Conservation (phyloP, 2,888 invertebrate genomes). For the Alitta virens region DNA sequence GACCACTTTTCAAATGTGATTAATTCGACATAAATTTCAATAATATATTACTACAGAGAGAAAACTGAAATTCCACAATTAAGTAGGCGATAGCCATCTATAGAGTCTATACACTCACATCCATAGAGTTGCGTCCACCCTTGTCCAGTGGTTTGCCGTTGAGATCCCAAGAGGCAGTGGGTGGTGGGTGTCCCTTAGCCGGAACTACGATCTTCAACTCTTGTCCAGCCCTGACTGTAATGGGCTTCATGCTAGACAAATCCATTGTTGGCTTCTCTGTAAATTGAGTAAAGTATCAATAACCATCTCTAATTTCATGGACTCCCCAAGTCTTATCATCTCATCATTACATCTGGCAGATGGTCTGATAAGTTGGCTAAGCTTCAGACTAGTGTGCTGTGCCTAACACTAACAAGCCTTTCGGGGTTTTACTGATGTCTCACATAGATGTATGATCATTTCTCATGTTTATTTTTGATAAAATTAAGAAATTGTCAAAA, state of each 20-base stretch:
- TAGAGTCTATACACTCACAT: conserved; percentile 38
- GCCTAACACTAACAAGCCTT: no score
- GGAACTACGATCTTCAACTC: conserved; percentile 96
- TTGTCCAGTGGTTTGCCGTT: conserved; percentile 57
- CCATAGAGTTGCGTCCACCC: conserved; percentile 38
- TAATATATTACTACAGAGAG: no score
- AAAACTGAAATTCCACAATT: no score
- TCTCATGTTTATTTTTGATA: not conserved
- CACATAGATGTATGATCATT: not conserved
- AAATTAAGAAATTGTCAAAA: not conserved
- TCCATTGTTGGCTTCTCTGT: conserved; percentile 95
- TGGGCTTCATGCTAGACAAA: conserved; percentile 87
- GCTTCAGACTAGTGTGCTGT: no score
- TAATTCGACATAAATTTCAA: no score
- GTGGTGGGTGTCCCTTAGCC: conserved; percentile 89
- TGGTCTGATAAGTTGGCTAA: no score
- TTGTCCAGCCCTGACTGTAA: conserved; percentile 95
- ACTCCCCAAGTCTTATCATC: no score
- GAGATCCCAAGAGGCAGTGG: conserved; percentile 81
- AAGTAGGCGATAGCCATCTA: no score
- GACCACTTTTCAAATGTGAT: no score
- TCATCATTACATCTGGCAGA: no score
- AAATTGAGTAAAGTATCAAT: conserved; percentile 1
- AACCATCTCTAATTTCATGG: no score
- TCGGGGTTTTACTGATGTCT: not conserved